Base-by-base conservation (phyloP, 2,888 invertebrate genomes). In the Polydrusus cervinus region DNA sequence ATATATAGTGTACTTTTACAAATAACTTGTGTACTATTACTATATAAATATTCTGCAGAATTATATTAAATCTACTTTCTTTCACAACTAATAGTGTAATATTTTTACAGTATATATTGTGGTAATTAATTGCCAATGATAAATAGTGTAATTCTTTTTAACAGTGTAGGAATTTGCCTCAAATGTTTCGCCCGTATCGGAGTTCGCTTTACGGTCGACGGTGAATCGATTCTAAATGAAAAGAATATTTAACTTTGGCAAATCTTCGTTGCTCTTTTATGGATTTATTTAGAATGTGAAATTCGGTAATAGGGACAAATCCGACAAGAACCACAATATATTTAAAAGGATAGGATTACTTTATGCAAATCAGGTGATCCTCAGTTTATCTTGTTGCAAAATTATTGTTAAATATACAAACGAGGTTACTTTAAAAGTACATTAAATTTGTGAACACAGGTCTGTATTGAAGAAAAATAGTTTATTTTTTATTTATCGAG, bases 121-220 rank as follows among this genome's bases (percentile, higher is more conserved):
- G n/a, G n/a, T n/a, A n/a, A n/a, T n/a, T n/a, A n/a, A n/a, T n/a
- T n/a, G n/a, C n/a, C n/a, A n/a, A n/a, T n/a, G n/a, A n/a, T n/a
- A n/a, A n/a, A n/a, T n/a, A n/a, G n/a, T n/a, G n/a, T n/a, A n/a
- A n/a, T n/a, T n/a, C n/a, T n/a, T n/a, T n/a, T n/a, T n/a, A n/a
- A n/a, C n/a, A n/a, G n/a, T n/a, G n/a, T n/a, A n/a, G n/a, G n/a
- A n/a, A n/a, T n/a, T n/a, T n/a, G n/a, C n/a, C n/a, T n/a, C n/a
- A 20, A 34, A 66, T 53, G 51, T 55, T 49, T 45, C 34, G 66
- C 13, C 71, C 55, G 65, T 65, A 71, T 71, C 65, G 57, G 55
- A 11, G 64, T 9, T 18, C 25, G 30, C 43, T 66, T 66, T 60
- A 60, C 57, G 38, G 38, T 60, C 38, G 30, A 60, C 57, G 18